Conservation (phyloP, 2,888 invertebrate species). For the Xanthia togata region DNA sequence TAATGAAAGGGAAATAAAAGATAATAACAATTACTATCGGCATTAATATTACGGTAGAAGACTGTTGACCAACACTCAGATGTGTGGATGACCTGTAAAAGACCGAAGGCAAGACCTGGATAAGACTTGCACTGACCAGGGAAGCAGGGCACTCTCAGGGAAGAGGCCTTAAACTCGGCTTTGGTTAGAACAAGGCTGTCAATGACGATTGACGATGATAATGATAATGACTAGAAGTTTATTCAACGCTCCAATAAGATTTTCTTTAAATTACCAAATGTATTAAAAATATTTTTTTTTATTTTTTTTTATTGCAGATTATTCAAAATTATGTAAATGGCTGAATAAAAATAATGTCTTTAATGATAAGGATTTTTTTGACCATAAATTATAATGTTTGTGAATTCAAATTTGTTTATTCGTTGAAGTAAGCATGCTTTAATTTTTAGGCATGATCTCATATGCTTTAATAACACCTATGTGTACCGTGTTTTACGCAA, state of each 20-base stretch:
- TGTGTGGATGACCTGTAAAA: background rate
- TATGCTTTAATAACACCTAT: too few species aligned
- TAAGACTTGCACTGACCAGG: background rate
- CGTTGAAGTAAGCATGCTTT: too few species aligned
- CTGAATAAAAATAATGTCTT: too few species aligned
- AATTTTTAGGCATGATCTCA: too few species aligned
- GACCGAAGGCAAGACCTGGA: background rate
- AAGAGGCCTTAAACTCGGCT: background rate
- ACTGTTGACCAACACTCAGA: background rate
- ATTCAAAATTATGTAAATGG: too few species aligned
- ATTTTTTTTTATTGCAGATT: too few species aligned
- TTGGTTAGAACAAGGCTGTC: background rate
- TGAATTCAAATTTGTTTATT: too few species aligned
- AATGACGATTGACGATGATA: background rate
- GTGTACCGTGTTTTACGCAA: too few species aligned
- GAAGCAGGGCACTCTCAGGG: background rate
- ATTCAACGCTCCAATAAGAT: constrained; percentile 22
- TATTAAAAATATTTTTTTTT: too few species aligned
- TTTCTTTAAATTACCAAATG: background rate
- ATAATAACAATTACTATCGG: constrained; percentile 9
- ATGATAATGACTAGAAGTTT: background rate
- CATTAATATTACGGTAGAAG: background rate
- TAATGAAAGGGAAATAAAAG: constrained; percentile 57
- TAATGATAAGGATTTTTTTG: too few species aligned
- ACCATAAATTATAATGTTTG: too few species aligned